Evolutionary conservation across 2,888 invertebrate species (phyloP).

Genomic region (Harpagoxenus sublaevis): DNA sequence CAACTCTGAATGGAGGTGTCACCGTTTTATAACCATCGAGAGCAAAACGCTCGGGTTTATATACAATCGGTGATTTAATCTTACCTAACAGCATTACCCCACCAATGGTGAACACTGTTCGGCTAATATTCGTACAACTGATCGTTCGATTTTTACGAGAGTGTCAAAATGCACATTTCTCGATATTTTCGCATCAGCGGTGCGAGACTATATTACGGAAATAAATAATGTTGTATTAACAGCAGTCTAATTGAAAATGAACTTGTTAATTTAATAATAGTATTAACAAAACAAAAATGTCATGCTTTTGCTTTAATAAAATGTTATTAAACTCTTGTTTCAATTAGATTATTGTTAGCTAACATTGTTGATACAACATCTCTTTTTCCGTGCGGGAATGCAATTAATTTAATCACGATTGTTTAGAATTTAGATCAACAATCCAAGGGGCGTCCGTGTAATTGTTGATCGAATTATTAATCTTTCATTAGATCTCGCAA

Average conservation of each 20-base stretch:
- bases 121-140: conserved; percentile 2
- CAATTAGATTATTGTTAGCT: background rate
- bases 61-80: conserved; percentile 58
- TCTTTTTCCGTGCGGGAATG: background rate
- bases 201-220: background rate
- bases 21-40: conserved; percentile 51
- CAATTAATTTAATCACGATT: background rate
- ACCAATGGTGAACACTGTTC: conserved; percentile 33
- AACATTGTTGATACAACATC: background rate
- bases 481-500: background rate
- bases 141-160: conserved; percentile 35
- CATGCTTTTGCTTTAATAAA: background rate
- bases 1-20: conserved; percentile 39
- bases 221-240: background rate
- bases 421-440: background rate
- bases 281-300: background rate
- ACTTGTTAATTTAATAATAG: background rate
- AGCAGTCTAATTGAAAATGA: background rate
- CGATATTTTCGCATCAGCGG: background rate
- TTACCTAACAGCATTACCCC: conserved; percentile 63
- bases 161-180: conserved; percentile 18
- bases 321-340: background rate
- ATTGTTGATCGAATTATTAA: background rate
- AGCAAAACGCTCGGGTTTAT: conserved; percentile 62
- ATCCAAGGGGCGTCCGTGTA: background rate